Evolutionary conservation across 2,888 invertebrate species (phyloP).

Genomic region (Lordiphosa andalusiaca): DNA sequence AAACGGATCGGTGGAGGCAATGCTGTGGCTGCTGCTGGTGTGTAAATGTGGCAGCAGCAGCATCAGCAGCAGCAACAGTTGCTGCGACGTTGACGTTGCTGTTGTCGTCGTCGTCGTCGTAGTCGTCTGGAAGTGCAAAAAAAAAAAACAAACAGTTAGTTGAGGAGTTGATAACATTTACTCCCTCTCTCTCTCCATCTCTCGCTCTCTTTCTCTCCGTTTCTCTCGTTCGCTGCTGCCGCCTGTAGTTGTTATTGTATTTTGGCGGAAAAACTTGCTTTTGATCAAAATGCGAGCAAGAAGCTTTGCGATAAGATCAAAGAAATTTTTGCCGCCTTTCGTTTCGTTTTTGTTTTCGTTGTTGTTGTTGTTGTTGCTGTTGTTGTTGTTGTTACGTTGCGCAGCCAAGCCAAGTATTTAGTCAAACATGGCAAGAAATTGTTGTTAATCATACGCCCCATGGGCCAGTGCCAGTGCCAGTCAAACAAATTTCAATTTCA

Average conservation of each 20-base stretch:
- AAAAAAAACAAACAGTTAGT: conserved; percentile 9
- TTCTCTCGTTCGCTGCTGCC: not conserved
- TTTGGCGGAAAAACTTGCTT: conserved; percentile 81
- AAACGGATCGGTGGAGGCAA: conserved; percentile 24
- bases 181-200: not conserved
- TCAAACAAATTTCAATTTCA: conserved; percentile 49
- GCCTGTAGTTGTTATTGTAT: conserved; percentile 57
- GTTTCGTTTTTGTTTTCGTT: conserved; percentile 51
- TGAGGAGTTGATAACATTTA: conserved; percentile 9
- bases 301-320: conserved; percentile 81
- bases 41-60: conserved; percentile 30
- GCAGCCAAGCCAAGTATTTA: conserved; percentile 45
- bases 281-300: conserved; percentile 81
- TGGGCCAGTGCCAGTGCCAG: conserved; percentile 32
- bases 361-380: conserved; percentile 31
- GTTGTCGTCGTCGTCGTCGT: not conserved
- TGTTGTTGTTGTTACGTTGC: conserved; percentile 30
- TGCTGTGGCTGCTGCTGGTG: conserved; percentile 17
- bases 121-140: conserved; percentile 14
- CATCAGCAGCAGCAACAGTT: conserved; percentile 29
- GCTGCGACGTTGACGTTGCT: conserved; percentile 8
- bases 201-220: not conserved
- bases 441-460: conserved; percentile 68
- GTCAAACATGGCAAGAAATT: conserved; percentile 57
- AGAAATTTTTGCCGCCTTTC: conserved; percentile 78